Evolutionary conservation across 2,113 vertebrate genomes (phyloP), one percentile per base, ranked within the genome.

Genomic region (Gymnarchus niloticus): DNA sequence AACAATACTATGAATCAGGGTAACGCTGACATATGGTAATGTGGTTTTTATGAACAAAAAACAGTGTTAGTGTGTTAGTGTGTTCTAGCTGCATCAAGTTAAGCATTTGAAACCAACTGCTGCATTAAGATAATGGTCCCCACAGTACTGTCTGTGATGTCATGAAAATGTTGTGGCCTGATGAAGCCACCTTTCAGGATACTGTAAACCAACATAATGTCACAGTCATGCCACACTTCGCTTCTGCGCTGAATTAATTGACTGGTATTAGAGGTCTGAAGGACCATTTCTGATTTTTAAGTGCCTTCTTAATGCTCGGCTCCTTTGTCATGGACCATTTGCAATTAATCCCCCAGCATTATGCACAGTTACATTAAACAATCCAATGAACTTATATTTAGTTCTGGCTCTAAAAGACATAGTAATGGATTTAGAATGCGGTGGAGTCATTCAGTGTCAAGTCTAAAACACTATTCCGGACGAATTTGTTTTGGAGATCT

Each of bases 291-390:
- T 92, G 92, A 88, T 91, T 92, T 93, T 89, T 90, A 90, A 91
- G 90, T 92, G 91, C 88, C 87, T 90, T 85, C 89, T 92, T 92
- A 93, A 93, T 94, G 93, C 91, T 91, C 87, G 51, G 84, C 87
- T 88, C 88, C 88, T 87, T 90, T 88, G 89, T 88, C 86, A 88
- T 88, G 90, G 90, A 90, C 92, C 90, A 92, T 92, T 94, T 93
- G 90, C 92, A 93, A 93, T 93, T 93, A 95, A 94, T 94, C 89
- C 91, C 90, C 86, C 88, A 93, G 89, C 91, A 94, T 94, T 92
- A 94, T 94, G 91, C 92, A 94, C 93, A 90, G 91, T 93, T 94
- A 92, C 93, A 94, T 94, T 93, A 93, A 93, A 94, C 92, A 93
- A 94, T 94, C 87, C 93, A 94, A 91, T 94, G 92, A 91, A 92